Evolutionary conservation across 2,888 invertebrate species (phyloP).

Genomic region (Cheilosia urbana): DNA sequence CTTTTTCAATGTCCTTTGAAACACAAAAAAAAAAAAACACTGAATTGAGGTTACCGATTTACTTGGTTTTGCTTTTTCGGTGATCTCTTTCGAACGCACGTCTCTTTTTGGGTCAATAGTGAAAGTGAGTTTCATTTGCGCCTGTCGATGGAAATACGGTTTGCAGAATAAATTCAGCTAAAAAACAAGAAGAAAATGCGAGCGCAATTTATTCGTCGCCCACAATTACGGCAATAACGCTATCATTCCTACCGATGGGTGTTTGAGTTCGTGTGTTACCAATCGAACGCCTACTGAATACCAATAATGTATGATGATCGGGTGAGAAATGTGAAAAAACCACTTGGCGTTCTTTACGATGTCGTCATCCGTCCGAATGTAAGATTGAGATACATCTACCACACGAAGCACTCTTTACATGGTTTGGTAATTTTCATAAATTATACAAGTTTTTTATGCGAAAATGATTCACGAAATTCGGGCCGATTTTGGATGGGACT

Average conservation of each 20-base stretch:
- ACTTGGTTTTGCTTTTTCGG: slow-evolving; percentile 14
- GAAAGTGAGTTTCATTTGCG: slow-evolving; percentile 54
- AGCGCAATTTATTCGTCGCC: slow-evolving; percentile 41
- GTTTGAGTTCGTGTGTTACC: slow-evolving; percentile 23
- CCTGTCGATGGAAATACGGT: background rate
- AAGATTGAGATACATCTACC: background rate
- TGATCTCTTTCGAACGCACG: slow-evolving; percentile 4
- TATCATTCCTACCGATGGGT: background rate
- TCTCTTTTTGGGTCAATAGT: slow-evolving; percentile 68
- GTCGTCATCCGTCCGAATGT: slow-evolving; percentile 10
- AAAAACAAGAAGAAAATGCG: slow-evolving; percentile 12
- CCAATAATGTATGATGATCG: slow-evolving; percentile 43
- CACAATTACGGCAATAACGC: slow-evolving; percentile 30
- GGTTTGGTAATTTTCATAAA: slow-evolving; percentile 30
- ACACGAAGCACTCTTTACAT: slow-evolving; percentile 24
- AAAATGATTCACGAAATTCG: slow-evolving; percentile 18
- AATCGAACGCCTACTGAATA: slow-evolving; percentile 69
- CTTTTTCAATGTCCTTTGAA: slow-evolving; percentile 54
- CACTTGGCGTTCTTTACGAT: slow-evolving; percentile 41
- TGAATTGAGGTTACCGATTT: slow-evolving; percentile 60
- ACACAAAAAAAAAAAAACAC: slow-evolving; percentile 4
- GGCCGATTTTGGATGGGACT: slow-evolving; percentile 27
- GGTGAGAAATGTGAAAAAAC: slow-evolving; percentile 3
- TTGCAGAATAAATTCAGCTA: slow-evolving; percentile 10
- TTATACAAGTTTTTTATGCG: slow-evolving; percentile 15